Percentiles rank a stretch among this genome's conserved stretches.
phyloP scores from a whole-genome alignment of 2,797 vertebrate species.

The Xiphorhynchus erythropygius region DNA sequence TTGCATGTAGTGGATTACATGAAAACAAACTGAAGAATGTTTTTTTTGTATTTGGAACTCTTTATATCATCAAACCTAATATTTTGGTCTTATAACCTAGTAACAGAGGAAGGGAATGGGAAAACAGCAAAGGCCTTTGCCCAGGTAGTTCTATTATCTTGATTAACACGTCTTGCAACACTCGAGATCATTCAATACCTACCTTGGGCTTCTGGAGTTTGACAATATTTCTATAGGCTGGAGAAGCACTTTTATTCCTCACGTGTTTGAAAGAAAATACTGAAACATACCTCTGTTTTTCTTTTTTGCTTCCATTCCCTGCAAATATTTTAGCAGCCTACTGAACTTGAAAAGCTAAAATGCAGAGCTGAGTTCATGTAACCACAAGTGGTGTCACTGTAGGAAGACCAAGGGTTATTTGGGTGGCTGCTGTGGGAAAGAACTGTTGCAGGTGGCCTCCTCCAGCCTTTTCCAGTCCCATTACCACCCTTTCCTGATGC shows the following conservation, averaged over 20 bases:
- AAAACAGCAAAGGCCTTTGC: neutral
- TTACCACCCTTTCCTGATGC: neutral
- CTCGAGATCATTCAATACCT: neutral
- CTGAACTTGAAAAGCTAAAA: neutral
- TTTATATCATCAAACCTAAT: neutral
- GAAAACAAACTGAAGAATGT: neutral
- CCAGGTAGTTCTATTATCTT: neutral
- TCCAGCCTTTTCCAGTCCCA: neutral
- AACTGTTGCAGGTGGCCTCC: neutral
- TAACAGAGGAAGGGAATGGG: neutral
- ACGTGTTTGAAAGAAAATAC: neutral
- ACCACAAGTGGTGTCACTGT: fast-evolving
- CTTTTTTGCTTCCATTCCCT: neutral
- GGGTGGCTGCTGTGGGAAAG: neutral
- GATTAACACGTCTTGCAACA: fast-evolving
- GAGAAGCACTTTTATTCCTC: neutral
- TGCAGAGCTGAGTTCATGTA: neutral
- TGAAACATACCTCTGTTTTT: neutral
- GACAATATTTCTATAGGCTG: neutral
- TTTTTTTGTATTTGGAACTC: neutral
- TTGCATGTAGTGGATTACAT: neutral
- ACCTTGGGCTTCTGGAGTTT: neutral
- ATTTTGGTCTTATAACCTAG: neutral
- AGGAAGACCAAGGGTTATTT: neutral
- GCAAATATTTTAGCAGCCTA: neutral